Evolutionary conservation across 2,888 invertebrate genomes (phyloP).

Genomic region (Orthosia incerta): DNA sequence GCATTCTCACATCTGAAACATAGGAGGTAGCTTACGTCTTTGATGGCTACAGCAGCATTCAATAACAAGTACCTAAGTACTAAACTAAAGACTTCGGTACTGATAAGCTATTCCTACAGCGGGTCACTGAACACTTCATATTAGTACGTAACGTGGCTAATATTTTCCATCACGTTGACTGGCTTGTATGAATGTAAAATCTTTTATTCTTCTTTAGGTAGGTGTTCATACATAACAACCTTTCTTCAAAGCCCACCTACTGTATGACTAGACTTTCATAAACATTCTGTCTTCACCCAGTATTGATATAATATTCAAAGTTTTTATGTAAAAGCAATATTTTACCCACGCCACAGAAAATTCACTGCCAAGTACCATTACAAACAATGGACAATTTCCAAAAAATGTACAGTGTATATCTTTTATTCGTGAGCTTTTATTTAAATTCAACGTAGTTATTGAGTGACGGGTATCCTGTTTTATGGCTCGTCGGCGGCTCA

Average conservation of each 20-base stretch:
- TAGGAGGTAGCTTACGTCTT: background rate
- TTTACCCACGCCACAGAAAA: slow-evolving; percentile 39
- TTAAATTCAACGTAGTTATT: slow-evolving; percentile 86
- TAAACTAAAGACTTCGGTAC: slow-evolving; percentile 11
- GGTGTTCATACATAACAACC: slow-evolving; percentile 22
- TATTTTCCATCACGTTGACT: slow-evolving; percentile 28
- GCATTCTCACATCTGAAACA: background rate
- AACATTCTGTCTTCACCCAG: slow-evolving; percentile 46
- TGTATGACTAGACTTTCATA: slow-evolving; percentile 31
- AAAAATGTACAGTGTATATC: slow-evolving; percentile 58
- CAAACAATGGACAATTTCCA: slow-evolving; percentile 60
- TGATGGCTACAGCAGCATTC: background rate
- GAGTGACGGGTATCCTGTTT: slow-evolving; percentile 89
- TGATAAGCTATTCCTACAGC: background rate
- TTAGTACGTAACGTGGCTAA: slow-evolving; percentile 1
- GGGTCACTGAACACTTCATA: slow-evolving; percentile 1
- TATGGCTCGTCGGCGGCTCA: slow-evolving; percentile 87
- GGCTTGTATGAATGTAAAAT: slow-evolving; percentile 20
- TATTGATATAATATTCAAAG: slow-evolving; percentile 35
- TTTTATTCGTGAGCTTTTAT: slow-evolving; percentile 77
- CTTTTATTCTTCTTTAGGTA: slow-evolving; percentile 29
- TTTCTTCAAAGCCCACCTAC: slow-evolving; percentile 39
- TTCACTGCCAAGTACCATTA: slow-evolving; percentile 47
- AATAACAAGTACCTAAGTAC: background rate
- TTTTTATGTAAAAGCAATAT: slow-evolving; percentile 46